These are phyloP conservation scores for Dasypogon diadema DNA, from an alignment of 2,888 invertebrate genomes.

Conservation along the genomic window DNA sequence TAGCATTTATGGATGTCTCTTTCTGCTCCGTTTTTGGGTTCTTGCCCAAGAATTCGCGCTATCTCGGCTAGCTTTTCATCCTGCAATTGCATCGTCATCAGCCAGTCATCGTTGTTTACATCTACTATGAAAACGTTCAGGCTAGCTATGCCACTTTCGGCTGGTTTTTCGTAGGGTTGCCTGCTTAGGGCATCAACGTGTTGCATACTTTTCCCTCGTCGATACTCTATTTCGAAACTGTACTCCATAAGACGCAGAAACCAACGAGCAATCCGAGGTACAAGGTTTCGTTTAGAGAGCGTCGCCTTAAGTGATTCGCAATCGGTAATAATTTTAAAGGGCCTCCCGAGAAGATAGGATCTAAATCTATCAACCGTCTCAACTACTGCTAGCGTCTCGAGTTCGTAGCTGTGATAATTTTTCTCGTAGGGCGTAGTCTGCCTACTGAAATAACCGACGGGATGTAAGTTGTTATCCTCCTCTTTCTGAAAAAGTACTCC, in stretches of 20 bases:
- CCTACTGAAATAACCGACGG: slow-evolving; percentile 31
- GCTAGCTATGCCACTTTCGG: background rate
- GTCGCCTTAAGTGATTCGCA: slow-evolving; percentile 55
- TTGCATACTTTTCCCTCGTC: rapidly evolving
- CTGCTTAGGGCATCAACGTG: background rate
- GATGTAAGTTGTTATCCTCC: rapidly evolving
- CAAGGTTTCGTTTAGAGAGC: slow-evolving; percentile 59
- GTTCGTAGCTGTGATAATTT: slow-evolving; percentile 63
- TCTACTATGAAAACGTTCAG: background rate
- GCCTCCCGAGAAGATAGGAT: slow-evolving; percentile 61
- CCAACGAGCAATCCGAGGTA: slow-evolving; percentile 60
- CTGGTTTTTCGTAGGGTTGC: background rate
- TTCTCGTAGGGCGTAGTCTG: slow-evolving; percentile 61
- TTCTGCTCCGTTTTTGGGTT: background rate
- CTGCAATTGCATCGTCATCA: background rate
- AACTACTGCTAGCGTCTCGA: slow-evolving; percentile 64
- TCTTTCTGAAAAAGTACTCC: slow-evolving; percentile 62
- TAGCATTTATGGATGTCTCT: background rate
- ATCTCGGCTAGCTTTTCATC: background rate
- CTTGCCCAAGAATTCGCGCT: background rate
- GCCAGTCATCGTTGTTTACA: background rate
- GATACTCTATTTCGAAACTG: background rate
- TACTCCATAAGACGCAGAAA: rapidly evolving
- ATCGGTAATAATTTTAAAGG: background rate
- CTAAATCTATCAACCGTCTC: slow-evolving; percentile 62